Base-by-base conservation (phyloP, 2,113 vertebrate genomes). In the Morone chrysops region DNA sequence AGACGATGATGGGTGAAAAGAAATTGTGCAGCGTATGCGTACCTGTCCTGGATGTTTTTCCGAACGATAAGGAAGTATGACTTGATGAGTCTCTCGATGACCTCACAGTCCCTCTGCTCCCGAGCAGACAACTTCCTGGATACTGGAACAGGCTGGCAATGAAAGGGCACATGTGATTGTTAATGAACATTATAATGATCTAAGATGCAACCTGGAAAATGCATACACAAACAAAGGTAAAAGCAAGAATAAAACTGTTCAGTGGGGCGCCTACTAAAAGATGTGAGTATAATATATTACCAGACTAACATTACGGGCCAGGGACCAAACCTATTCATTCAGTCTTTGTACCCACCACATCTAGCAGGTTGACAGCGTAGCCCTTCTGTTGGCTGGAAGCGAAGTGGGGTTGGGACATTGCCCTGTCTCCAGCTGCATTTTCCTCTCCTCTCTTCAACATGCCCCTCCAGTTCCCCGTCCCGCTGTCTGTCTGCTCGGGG, bases 1-100 rank as follows among this genome's bases (percentile, higher is more conserved):
- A 20, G 2, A 47, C 2, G 1, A 3, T 8, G n/a, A 10, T 10
- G 6, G n/a, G 1, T 6, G 2, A 25, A 61, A 20, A 61, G 41
- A 40, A 40, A 18, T 1, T 17, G 43, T 47, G 20, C n/a, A 43
- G 43, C 2, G 40, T 18, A 8, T 25, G 0, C 22, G 9, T 90
- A 97, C 98, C 97, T 99, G 96, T 99, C 98, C 91, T 99, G 98
- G 90, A 99, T 99, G 87, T 99, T 99, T 93, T 99, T 99, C 85
- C 98, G 96, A 70, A 99, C 98, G 80, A 99, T 99, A 54, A 99
- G 96, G 89, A 99, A 99, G 80, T 99, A 99, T 0, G 98, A 99
- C 80, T 99, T 99, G 87, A 99, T 99, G 80, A 99, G 97, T 87
- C 97, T 95, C 91, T 99, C 98, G 14, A 99, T 99, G 89, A 99